phyloP scores from a whole-genome alignment of 2,888 invertebrate genomes.

The Oligia fasciuncula region DNA sequence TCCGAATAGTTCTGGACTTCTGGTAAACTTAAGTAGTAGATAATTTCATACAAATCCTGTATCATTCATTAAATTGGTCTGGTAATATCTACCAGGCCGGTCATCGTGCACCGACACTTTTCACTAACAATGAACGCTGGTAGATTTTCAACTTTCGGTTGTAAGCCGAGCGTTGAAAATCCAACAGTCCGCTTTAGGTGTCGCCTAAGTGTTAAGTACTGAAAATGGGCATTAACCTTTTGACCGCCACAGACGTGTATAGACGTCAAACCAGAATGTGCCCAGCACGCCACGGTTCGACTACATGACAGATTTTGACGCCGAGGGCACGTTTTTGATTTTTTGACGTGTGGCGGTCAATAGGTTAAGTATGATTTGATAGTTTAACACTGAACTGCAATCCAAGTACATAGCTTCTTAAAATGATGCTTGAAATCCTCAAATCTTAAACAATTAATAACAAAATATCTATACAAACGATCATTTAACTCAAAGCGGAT shows the following conservation, averaged over 20 bases:
- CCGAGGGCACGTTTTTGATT: too few species aligned
- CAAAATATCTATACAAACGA: conserved; percentile 22
- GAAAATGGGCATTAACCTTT: background rate
- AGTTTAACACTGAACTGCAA: background rate
- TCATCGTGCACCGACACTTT: background rate
- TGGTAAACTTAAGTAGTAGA: background rate
- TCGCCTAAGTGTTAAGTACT: background rate
- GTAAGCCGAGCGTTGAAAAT: background rate
- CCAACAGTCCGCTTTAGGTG: background rate
- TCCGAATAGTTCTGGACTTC: background rate
- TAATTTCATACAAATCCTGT: background rate
- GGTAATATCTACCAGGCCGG: too few species aligned
- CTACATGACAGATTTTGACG: too few species aligned
- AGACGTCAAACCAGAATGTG: too few species aligned
- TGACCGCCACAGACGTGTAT: too few species aligned
- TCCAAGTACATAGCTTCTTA: background rate
- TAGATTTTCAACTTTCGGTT: background rate
- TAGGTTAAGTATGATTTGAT: background rate
- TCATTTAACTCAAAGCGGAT: conserved; percentile 50
- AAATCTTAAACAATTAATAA: conserved; percentile 11
- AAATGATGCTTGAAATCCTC: conserved; percentile 1
- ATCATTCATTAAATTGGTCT: background rate
- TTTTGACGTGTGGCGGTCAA: too few species aligned
- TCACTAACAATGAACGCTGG: background rate
- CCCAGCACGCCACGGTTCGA: too few species aligned